Base-by-base conservation (phyloP, 2,113 vertebrate species). In the Callithrix jacchus region DNA sequence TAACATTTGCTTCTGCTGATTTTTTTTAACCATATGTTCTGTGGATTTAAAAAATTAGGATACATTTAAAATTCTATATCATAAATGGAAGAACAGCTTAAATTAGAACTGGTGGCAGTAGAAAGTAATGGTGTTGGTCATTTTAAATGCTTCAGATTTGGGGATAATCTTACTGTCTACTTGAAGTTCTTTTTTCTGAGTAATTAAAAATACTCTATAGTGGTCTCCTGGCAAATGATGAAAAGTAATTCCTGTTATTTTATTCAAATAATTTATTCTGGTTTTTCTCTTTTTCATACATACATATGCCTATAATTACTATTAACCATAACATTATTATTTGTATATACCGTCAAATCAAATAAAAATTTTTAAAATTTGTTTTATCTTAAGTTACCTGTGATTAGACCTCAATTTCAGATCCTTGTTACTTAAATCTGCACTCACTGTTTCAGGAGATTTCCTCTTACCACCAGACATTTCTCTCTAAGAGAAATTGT, bases 11-110 rank as follows among this genome's bases (percentile, higher is more conserved):
- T 97, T 97, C 97, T 96, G 88, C 96, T 82, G 95, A 89, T 97
- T 98, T 98, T 97, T 97, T 49, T 96, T 37, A 14, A 74, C 96
- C 92, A 98, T 98, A 98, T 97, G 97, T 71, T 97, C 95, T 95
- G 90, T 97, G 90, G 89, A 91, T 97, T 97, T 94, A 97, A 97
- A 96, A 95, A 96, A 96, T 91, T 94, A 97, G 66, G 84, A 92
- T 97, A 42, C 71, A 87, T 95, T 98, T 92, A 89, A 95, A 95
- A 95, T 93, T 86, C 93, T 95, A 6, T 93, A 92, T 94, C 32
- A 45, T 90, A 93, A 91, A 47, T 93, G 52, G 77, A 87, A 87
- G 64, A 93, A 86, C 68, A 95, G 79, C 6, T 94, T 92, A 87
- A 96, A 47, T 49, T 93, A 92, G 87, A 96, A 91, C 93, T 87